Evolutionary conservation across 2,888 invertebrate genomes (phyloP), one percentile per base, ranked within the genome.

Genomic region (Drosophila acutilabella): DNA sequence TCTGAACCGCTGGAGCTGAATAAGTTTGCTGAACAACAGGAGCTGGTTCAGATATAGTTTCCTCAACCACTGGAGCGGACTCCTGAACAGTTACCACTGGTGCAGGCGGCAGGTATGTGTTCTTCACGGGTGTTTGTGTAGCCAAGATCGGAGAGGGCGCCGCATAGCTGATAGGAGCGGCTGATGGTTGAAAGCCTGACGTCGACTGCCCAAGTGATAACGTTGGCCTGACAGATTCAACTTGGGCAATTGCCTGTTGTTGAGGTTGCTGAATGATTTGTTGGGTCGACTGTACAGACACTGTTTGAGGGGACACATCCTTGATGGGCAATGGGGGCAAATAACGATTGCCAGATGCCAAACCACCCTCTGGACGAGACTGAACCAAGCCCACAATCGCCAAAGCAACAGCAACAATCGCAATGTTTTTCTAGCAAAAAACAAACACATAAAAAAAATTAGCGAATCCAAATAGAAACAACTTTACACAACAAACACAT

Each of bases 161-260:
- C 30, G 75, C 80, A 66, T 73, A 78, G 64, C 48, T 79, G 23
- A 71, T 51, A 0, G 73, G 23, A 36, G 61, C 71, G 0, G 71
- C 18, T 5, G 44, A 41, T 10, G 74, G 70, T 38, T 79, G 71
- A 11, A 42, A 30, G 2, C 56, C 20, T n/a, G 44, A 16, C 18
- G 23, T 36, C 11, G 30, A n/a, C 18, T 80, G 74, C 6, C 60
- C 90, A 38, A 91, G 20, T 0, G 85, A 73, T 4, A 90, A 68
- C 0, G 91, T 86, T 14, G 86, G 77, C 10, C 40, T 68, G 14
- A 90, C 88, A 8, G 90, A 89, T 58, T 89, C 87, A 18, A 90
- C 65, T 38, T 77, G 73, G 2, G 65, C 53, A 36, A 56, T 45
- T 10, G 59, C 26, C 23, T 64, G 73, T 4, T 54, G 78, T 23